A percentile compares a stretch with the other conserved stretches of the same genome.
These are phyloP conservation scores for Rhynchonycteris naso DNA, from an alignment of 2,797 vertebrate genomes.

Conservation along the genomic window DNA sequence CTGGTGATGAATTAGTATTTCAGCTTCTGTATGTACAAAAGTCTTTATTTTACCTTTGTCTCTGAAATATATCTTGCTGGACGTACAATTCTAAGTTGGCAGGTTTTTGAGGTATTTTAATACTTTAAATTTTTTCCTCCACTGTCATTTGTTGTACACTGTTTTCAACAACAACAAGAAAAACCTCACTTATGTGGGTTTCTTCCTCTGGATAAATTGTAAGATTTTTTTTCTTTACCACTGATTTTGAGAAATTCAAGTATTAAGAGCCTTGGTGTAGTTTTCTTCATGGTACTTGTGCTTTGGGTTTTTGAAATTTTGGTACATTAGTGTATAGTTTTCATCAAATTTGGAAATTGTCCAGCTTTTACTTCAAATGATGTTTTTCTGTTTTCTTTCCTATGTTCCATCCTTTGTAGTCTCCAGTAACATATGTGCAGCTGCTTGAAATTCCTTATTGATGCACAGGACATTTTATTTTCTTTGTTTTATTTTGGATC, in stretches of 20 bases:
- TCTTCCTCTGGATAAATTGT: neutral
- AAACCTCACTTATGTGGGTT: neutral
- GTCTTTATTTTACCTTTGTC: slow-evolving; percentile 1
- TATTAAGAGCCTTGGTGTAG: neutral
- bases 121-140: neutral
- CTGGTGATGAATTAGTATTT: neutral
- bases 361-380: neutral
- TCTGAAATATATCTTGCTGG: neutral
- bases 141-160: neutral
- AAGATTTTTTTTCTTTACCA: neutral
- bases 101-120: neutral
- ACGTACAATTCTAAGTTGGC: neutral
- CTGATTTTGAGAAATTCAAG: neutral
- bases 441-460: neutral
- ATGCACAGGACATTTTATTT: neutral
- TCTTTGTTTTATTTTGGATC: neutral
- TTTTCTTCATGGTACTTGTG: neutral
- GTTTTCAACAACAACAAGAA: neutral
- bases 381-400: neutral
- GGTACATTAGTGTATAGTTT: neutral
- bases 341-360: neutral
- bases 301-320: neutral
- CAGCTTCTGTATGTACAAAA: neutral
- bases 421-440: neutral
- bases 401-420: neutral